A percentile compares a stretch with the other conserved stretches of the same genome.
phyloP scores from a whole-genome alignment of 2,113 vertebrate species.

The Helogale parvula region DNA sequence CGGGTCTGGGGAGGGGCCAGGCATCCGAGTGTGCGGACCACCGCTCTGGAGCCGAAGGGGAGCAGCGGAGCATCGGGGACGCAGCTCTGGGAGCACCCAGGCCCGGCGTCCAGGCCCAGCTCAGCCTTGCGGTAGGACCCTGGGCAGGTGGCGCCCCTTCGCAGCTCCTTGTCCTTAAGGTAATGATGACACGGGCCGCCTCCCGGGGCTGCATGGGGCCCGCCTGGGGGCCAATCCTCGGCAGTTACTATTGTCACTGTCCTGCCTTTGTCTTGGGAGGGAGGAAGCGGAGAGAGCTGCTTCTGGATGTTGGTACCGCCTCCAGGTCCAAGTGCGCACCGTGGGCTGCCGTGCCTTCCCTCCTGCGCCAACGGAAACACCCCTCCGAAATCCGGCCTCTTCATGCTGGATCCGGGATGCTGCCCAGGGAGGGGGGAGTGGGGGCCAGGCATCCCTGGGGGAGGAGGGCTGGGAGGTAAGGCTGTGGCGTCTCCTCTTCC shows the following conservation, averaged over 20 bases:
- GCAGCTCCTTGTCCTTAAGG: background rate
- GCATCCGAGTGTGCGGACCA: background rate
- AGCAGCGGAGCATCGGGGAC: accelerated
- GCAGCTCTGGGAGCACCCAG: background rate
- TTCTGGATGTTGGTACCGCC: background rate
- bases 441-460: background rate
- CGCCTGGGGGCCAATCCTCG: accelerated
- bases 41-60: background rate
- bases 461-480: background rate
- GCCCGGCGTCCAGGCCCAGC: background rate
- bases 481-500: background rate
- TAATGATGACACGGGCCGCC: accelerated
- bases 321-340: background rate
- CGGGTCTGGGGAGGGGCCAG: background rate
- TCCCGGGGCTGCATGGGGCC: accelerated
- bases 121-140: accelerated
- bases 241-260: background rate
- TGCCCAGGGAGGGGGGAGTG: background rate
- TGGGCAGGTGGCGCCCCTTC: background rate
- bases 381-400: background rate
- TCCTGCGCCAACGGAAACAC: background rate
- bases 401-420: background rate
- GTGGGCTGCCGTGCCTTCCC: background rate
- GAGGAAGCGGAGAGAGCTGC: background rate
- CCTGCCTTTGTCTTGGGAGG: background rate